Evolutionary conservation across 2,888 invertebrate species (phyloP).

Genomic region (Lasiommata megera): DNA sequence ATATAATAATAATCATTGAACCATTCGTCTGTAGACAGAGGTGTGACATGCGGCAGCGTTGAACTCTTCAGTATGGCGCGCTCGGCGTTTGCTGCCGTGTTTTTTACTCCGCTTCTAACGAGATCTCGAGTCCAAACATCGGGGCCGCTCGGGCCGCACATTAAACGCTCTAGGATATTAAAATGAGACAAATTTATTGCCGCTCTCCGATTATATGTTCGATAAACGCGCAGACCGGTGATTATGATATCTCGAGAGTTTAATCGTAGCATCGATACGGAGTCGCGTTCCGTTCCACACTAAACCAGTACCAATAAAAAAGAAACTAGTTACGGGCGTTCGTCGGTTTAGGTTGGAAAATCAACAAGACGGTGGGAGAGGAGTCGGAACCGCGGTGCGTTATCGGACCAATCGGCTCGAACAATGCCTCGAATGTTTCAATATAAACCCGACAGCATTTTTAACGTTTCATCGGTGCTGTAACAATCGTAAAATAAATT

Average conservation of each 20-base stretch:
- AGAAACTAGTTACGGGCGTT: conserved; percentile 74
- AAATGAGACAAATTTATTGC: conserved; percentile 80
- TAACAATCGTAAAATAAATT: conserved; percentile 81
- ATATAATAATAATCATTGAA: neutral
- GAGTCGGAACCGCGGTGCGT: conserved; percentile 68
- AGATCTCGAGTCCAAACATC: conserved; percentile 58
- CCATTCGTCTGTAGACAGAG: neutral
- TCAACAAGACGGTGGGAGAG: conserved; percentile 72
- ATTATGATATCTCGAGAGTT: conserved; percentile 77
- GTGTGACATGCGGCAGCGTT: conserved; percentile 44
- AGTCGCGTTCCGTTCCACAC: conserved; percentile 75
- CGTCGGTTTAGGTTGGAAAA: conserved; percentile 76
- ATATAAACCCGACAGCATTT: conserved; percentile 78
- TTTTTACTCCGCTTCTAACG: conserved; percentile 47
- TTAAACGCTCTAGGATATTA: conserved; percentile 75
- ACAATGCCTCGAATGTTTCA: conserved; percentile 79
- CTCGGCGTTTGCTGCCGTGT: conserved; percentile 38
- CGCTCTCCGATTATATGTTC: conserved; percentile 74
- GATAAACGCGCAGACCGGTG: conserved; percentile 79
- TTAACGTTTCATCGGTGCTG: conserved; percentile 79
- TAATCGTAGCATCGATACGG: conserved; percentile 77
- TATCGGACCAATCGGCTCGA: conserved; percentile 73
- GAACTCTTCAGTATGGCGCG: conserved; percentile 67
- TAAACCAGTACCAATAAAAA: conserved; percentile 80
- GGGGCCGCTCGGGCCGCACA: conserved; percentile 56